Conservation (phyloP, 2,888 invertebrate species). For the Drosophila mettleri region DNA sequence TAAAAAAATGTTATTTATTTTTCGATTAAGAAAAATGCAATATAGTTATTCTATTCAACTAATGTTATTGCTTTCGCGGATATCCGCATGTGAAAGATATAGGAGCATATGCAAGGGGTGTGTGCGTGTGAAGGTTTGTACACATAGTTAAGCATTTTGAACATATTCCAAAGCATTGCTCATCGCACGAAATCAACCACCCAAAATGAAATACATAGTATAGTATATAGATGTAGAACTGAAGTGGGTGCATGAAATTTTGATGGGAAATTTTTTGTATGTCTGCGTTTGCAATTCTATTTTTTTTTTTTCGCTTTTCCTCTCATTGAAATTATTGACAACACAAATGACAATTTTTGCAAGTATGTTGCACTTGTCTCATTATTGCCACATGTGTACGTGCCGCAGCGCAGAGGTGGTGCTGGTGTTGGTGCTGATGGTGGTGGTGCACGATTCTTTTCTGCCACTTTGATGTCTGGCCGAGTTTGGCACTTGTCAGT, state of each 20-base stretch:
- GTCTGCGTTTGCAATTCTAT: conserved; percentile 6
- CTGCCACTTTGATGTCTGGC: conserved; percentile 68
- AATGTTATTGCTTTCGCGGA: not conserved
- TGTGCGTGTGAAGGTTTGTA: conserved; percentile 29
- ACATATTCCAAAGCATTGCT: conserved; percentile 42
- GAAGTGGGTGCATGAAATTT: conserved; percentile 22
- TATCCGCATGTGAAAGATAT: conserved; percentile 23
- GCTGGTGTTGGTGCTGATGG: not conserved
- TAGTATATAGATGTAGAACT: conserved; percentile 5
- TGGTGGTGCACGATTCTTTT: conserved; percentile 9
- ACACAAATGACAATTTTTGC: conserved; percentile 72
- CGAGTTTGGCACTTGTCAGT: conserved; percentile 79
- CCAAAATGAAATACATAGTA: conserved; percentile 20
- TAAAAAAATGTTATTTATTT: not conserved
- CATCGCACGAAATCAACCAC: conserved; percentile 47
- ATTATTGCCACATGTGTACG: conserved; percentile 80
- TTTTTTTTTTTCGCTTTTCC: conserved; percentile 8
- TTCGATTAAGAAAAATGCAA: not conserved
- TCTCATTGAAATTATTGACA: conserved; percentile 72
- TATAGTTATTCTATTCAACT: not conserved
- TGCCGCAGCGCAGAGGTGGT: conserved; percentile 47
- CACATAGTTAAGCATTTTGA: conserved; percentile 58
- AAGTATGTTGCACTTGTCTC: conserved; percentile 81
- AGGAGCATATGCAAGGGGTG: conserved; percentile 37
- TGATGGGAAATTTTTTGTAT: conserved; percentile 51